Base-by-base conservation (phyloP, 2,888 invertebrate genomes). In the Thelaira solivaga region DNA sequence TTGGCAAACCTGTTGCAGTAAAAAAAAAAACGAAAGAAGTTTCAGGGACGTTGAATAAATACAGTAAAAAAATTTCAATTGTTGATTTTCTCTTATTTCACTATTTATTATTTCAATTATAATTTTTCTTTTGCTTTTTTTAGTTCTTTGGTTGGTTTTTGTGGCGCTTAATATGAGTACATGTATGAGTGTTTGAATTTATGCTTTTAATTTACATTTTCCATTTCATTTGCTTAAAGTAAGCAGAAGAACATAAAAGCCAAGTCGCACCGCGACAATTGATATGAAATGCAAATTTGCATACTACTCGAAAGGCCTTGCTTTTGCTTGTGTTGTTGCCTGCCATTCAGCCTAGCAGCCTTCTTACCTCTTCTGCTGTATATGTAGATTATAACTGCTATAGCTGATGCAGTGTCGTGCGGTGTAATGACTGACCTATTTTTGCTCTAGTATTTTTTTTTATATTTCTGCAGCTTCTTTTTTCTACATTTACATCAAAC, bases 131-230 rank as follows among this genome's bases (percentile, higher is more conserved):
- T 39, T 45, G 43, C 18, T 36, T 20, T 72, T n/a, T 24, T 51
- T 18, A 13, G 51, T 31, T 24, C 51, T 34, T 43, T 26, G 20
- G 34, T n/a, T n/a, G 53, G 57, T 16, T 41, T 57, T 16, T 41
- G 11, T 41, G 31, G 2, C 29, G 22, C 43, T 39, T 53, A 13
- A 61, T 36, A 41, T 55, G n/a, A n/a, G n/a, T n/a, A n/a, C n/a
- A n/a, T n/a, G n/a, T n/a, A n/a, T n/a, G n/a, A n/a, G 47, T 67
- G 62, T 34, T 65, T 62, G 47, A 78, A 69, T 74, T 69, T 78
- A 61, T 78, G 69, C 59, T 61, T 78, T 74, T 74, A 69, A 78
- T 78, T 78, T 78, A 53, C 65, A 74, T 74, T 78, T 78, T 69
- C 74, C 78, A 74, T 78, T 74, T 69, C 74, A 78, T 78, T 78